Base-by-base conservation (phyloP, 2,113 vertebrate genomes). In the Martes martes region DNA sequence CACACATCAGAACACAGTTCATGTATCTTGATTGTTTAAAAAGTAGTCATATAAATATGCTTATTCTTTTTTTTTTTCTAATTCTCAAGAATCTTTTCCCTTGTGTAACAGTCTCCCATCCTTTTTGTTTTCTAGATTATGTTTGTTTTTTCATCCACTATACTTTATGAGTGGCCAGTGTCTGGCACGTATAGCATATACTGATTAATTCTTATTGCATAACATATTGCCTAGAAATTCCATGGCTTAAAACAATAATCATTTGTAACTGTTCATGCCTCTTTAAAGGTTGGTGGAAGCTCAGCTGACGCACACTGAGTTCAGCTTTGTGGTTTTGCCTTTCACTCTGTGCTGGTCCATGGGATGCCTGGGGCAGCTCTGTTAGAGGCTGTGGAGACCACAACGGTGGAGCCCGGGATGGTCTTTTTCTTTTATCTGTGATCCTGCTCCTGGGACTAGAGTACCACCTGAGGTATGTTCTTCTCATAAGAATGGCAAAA, bases 151-250 rank as follows among this genome's bases (percentile, higher is more conserved):
- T 31, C 9, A 91, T 50, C 47, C 36, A 21, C 7, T 26, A 3
- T 92, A 90, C 85, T 89, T 92, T 97, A 83, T 74, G 59, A 89
- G 71, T 69, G 86, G 11, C 10, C 33, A 80, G 14, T 45, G 36
- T 74, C 65, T 96, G 90, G 73, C 21, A 67, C 24, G 61, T 19
- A 14, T 47, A 91, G 24, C 52, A 57, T 78, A 16, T 83, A 94
- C 65, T 84, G 87, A 94, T 92, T 73, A 87, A 19, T n/a, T 97
- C 26, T 92, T 79, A 13, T 36, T 74, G 3, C 11, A 87, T 55
- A 96, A 80, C 39, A 96, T 95, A 76, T 92, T 89, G 45, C 18
- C 36, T 42, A 79, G 47, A 97, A 82, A 79, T 87, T 73, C 61
- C 80, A 47, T 50, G 52, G 14, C 45, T 89, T 96, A 76, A 96